Evolutionary conservation across 2,888 invertebrate species (phyloP).

Genomic region (Apotomis turbidana): DNA sequence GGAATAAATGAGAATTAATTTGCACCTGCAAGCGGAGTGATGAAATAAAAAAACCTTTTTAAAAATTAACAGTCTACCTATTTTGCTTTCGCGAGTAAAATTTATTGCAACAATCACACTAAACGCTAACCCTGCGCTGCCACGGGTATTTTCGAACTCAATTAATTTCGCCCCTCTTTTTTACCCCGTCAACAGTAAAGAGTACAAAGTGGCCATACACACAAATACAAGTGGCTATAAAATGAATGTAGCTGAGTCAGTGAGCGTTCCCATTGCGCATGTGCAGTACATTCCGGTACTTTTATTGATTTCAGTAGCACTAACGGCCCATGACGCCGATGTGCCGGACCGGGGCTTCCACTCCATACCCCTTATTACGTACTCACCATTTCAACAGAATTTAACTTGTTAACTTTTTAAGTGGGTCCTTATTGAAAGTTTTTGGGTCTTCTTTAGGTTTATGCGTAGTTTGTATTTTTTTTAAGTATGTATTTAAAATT

Average conservation of each 20-base stretch:
- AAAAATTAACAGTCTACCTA: conserved; percentile 1
- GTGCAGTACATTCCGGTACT: conserved; percentile 84
- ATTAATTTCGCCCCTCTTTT: conserved; percentile 71
- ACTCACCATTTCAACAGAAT: conserved; percentile 75
- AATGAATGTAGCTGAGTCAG: conserved; percentile 82
- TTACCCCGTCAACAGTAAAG: conserved; percentile 76
- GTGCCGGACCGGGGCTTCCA: conserved; percentile 76
- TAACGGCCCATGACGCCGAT: conserved; percentile 85
- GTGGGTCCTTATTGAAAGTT: conserved; percentile 56
- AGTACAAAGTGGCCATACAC: conserved; percentile 80
- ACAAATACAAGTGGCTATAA: conserved; percentile 84
- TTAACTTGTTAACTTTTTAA: conserved; percentile 79
- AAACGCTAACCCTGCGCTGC: conserved; percentile 49
- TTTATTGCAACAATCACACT: conserved; percentile 29
- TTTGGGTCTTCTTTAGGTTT: conserved; percentile 33
- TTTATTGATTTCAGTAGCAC: conserved; percentile 89
- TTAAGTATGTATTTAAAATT: background rate
- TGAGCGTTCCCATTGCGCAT: conserved; percentile 75
- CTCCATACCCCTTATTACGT: conserved; percentile 80
- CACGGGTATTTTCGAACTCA: conserved; percentile 63
- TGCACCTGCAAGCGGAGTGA: too few relatives aligned
- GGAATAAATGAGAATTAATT: too few relatives aligned
- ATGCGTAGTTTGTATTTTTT: background rate
- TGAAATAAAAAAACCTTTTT: background rate
- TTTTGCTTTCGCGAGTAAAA: conserved; percentile 20